Evolutionary conservation across 2,797 vertebrate genomes (phyloP), one percentile per base, ranked within the genome.

Genomic region (Dryobates pubescens): DNA sequence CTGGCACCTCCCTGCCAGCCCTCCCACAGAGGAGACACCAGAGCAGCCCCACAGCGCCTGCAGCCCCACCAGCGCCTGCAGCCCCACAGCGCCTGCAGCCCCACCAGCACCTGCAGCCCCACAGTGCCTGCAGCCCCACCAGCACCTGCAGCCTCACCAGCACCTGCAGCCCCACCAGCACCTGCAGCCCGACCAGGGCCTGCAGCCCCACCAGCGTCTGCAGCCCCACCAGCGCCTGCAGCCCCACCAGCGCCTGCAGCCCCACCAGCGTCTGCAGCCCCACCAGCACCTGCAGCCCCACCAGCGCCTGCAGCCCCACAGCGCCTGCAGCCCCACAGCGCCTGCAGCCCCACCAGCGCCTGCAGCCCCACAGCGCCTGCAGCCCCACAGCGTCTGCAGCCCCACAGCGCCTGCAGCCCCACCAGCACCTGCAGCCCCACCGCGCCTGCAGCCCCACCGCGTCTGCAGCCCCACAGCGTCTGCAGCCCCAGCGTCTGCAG

Each of bases 11-110:
- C 36, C 72, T 62, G 72, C 63, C 64, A 7, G 58, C 69, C 69
- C 82, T 87, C 76, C 87, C 69, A 53, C 57, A 82, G 93, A 70
- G 86, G 78, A 85, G 54, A 71, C 62, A 83, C 22, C 47, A 78
- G 80, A 75, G 70, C 77, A 78, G 82, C 36, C 36, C 36, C 36
- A 9, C 69, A 64, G 24, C 7, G 54, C 83, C 78, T 90, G 64
- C 5, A 2, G 36, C 36, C 36, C 36, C 36, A 9, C 69, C 69
- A 64, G 24, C 7, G 51, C 83, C 78, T 90, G 64, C 5, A 2
- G 36, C 36, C 36, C 36, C 36, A 9, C 69, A 64, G 24, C 7
- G 51, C 83, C 78, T 90, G 64, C 5, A 2, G 61, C 77, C 81
- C 86, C 6, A 2, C 45, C 54, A 36, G 36, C 36, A 36, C 9